A percentile compares a stretch with the other conserved stretches of the same genome.
Conservation (phyloP, 2,797 vertebrate species). For the Enteromius trimaculatus region DNA sequence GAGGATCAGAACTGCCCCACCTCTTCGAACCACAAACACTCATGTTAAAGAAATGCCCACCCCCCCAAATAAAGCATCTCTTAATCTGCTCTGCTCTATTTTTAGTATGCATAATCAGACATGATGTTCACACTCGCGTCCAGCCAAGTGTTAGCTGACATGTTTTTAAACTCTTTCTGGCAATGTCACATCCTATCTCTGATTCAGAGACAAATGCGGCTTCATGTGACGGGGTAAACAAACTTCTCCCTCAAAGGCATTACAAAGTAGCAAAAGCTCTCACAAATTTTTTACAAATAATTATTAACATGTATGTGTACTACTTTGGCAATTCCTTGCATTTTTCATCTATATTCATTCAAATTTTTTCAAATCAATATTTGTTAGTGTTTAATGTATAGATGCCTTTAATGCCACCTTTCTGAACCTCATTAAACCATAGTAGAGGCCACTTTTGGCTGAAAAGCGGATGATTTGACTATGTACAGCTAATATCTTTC, state of each 20-base stretch:
- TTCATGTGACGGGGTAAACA: not conserved
- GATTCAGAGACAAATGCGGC: not conserved
- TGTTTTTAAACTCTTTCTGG: not conserved
- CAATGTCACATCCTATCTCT: not conserved
- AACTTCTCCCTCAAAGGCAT: not conserved
- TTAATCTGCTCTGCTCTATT: slow-evolving; percentile 37
- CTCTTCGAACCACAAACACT: slow-evolving; percentile 23
- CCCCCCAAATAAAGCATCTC: not conserved
- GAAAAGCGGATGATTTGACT: not conserved
- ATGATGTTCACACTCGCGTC: not conserved
- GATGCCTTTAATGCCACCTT: not conserved
- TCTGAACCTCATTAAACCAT: not conserved
- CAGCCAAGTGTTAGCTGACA: slow-evolving; percentile 9
- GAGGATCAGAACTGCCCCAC: slow-evolving; percentile 24
- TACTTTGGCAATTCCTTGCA: not conserved
- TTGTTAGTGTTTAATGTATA: not conserved
- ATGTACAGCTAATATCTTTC: not conserved
- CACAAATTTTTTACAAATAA: not conserved
- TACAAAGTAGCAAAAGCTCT: not conserved
- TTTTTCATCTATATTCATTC: not conserved
- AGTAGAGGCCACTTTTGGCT: not conserved
- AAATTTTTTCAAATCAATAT: not conserved
- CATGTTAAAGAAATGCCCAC: not conserved
- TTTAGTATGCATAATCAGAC: not conserved
- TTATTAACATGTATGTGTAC: too few species aligned